Conservation (phyloP, 2,797 vertebrate genomes). For the Cephalopachus bancanus region DNA sequence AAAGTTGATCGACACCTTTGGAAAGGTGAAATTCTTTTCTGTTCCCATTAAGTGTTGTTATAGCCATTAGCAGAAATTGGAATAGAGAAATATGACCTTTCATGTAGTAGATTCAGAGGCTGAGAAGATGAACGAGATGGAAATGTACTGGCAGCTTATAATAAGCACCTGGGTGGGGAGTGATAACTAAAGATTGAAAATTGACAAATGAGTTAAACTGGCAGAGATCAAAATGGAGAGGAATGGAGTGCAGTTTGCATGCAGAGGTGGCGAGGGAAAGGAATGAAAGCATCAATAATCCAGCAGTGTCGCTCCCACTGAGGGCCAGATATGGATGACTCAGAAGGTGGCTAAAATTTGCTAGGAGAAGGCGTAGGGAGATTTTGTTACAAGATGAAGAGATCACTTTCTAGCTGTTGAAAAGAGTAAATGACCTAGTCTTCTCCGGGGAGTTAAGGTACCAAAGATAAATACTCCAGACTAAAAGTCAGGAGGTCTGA, state of each 20-base stretch:
- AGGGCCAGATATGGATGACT: constrained; percentile 41
- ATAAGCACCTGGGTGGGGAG: constrained; percentile 69
- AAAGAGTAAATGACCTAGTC: background rate
- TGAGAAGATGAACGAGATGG: constrained; percentile 64
- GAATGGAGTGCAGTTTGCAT: background rate
- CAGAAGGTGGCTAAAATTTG: constrained; percentile 48
- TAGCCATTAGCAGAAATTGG: constrained; percentile 77
- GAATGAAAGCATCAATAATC: constrained; percentile 63
- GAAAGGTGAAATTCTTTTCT: constrained; percentile 76
- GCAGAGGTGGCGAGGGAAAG: background rate
- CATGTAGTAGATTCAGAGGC: constrained; percentile 60
- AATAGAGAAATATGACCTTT: constrained; percentile 77
- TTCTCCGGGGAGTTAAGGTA: background rate
- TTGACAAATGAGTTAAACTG: constrained; percentile 76
- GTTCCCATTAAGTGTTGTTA: constrained; percentile 76
- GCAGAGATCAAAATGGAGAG: constrained; percentile 56
- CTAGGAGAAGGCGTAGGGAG: background rate
- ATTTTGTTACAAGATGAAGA: constrained; percentile 60
- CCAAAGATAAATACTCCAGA: constrained; percentile 31
- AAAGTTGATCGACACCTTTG: constrained; percentile 79
- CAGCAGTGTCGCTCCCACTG: constrained; percentile 20
- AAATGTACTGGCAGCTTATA: constrained; percentile 70
- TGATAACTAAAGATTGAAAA: constrained; percentile 80
- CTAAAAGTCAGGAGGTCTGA: constrained; percentile 23
- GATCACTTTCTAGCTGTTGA: constrained; percentile 36